These are phyloP conservation scores for Spea hammondii DNA, from an alignment of 2,797 vertebrate genomes.

Conservation along the genomic window DNA sequence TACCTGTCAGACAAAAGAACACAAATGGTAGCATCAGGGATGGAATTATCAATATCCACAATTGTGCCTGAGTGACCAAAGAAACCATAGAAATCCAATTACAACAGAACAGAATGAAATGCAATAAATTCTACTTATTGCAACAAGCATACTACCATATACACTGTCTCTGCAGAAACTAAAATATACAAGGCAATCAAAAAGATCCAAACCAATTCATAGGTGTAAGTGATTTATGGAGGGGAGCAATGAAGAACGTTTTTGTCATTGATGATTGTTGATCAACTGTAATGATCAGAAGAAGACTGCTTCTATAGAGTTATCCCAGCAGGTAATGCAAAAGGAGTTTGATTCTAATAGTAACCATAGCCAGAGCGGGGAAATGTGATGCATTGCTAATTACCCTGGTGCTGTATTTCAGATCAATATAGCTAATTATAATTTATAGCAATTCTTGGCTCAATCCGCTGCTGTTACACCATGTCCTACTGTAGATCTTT, in stretches of 20 bases:
- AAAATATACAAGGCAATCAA: constrained; percentile 13
- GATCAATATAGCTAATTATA: no score
- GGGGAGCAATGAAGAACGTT: neutral
- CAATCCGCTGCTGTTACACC: no score
- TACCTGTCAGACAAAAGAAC: constrained; percentile 43
- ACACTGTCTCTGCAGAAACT: constrained; percentile 26
- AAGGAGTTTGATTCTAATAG: no score
- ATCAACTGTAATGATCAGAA: neutral
- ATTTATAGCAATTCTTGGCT: no score
- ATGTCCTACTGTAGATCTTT: no score
- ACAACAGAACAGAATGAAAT: constrained; percentile 20
- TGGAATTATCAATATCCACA: constrained; percentile 51
- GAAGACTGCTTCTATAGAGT: neutral
- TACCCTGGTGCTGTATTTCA: no score
- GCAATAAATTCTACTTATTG: constrained; percentile 51
- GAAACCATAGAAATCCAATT: constrained; percentile 44
- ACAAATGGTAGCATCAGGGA: constrained; percentile 39
- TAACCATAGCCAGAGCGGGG: no score
- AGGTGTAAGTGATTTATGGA: constrained; percentile 21
- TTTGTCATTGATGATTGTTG: constrained; percentile 6
- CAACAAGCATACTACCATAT: constrained; percentile 9
- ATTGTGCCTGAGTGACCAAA: constrained; percentile 44
- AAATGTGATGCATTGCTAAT: no score
- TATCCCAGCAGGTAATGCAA: neutral
- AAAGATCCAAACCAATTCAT: constrained; percentile 21